Base-by-base conservation (phyloP, 1,140 invertebrate species). In the Tetramorium parvispinum region DNA sequence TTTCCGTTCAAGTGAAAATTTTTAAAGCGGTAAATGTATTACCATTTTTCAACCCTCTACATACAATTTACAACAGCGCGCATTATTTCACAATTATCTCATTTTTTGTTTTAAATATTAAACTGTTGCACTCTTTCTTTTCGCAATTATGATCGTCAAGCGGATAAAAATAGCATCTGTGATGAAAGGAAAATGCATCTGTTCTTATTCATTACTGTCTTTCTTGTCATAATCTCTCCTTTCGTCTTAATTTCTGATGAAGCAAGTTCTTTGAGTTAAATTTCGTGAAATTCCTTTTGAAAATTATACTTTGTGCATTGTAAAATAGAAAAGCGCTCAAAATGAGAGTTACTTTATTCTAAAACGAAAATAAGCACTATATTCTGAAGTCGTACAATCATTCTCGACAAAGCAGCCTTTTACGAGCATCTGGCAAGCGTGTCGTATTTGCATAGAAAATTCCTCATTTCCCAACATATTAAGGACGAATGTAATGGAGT, bases 401-500 rank as follows among this genome's bases (percentile, higher is more conserved):
- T 57, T 53, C 49, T 55, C n/a, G 11, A 75, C 51, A 40, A 76
- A 49, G 21, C 18, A 21, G 32, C 24, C 18, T 10, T 76, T 57
- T 40, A 18, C 24, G 66, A 55, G 49, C n/a, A 46, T 61, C 40
- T n/a, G 32, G 24, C 51, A 27, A 21, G 24, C 8, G 27, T 51
- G 51, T 40, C 16, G 21, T 37, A 76, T 68, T 70, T 55, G 16
- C 85, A 57, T 57, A 77, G 37, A 63, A 81, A 86, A 86, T 86
- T 61, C 16, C 43, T 79, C 76, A 37, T 68, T 79, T 66, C 37
- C 51, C 24, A 11, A 66, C 76, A 79, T 53, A 43, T 66, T 85
- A 85, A 79, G 51, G 8, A 61, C 76, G 49, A 57, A 55, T 55
- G 18, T 53, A 75, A 53, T 6, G 18, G n/a, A 32, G 51, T 32